Evolutionary conservation across 2,113 vertebrate species (phyloP), one percentile per base, ranked within the genome.

Genomic region (Empidonax alnorum): DNA sequence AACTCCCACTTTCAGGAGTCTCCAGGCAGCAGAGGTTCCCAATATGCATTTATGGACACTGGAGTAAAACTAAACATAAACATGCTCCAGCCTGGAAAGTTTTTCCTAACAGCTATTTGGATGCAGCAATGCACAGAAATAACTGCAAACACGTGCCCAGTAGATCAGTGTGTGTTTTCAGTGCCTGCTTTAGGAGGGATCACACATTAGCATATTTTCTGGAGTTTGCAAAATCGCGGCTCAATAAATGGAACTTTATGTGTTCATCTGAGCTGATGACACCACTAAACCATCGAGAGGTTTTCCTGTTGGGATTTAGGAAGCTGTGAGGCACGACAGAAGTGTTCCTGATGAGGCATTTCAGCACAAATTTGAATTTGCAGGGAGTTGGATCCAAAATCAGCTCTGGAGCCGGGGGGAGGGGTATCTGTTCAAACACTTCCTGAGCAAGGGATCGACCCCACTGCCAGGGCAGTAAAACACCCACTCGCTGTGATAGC

Each of bases 71-170:
- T 78, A 77, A 89, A 85, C 87, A 66, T 47, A 53, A 30, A 67
- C 85, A 79, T 16, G 14, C 30, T 3, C 92, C n/a, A 33, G 87
- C 78, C 31, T 93, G 93, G 89, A 95, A 42, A 65, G 49, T 61
- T 53, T 88, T 81, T 89, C 42, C 68, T 68, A 91, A 41, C 83
- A 91, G 83, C 69, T 94, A 21, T 94, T 95, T 92, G 87, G 85
- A 84, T n/a, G 30, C 35, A 84, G 90, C 66, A 87, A 91, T n/a
- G 30, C 31, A 78, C 59, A 94, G 74, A 68, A 92, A 90, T 94
- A 95, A 95, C 92, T 93, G 68, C 79, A 96, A 97, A 94, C 96
- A 96, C 53, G 39, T 96, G 95, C 77, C 72, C 39, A 41, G 91
- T 16, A 59, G 91, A 91, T 71, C 83, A 84, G 87, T 35, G 72